phyloP scores from a whole-genome alignment of 2,797 vertebrate genomes.

The Botia kubotai region DNA sequence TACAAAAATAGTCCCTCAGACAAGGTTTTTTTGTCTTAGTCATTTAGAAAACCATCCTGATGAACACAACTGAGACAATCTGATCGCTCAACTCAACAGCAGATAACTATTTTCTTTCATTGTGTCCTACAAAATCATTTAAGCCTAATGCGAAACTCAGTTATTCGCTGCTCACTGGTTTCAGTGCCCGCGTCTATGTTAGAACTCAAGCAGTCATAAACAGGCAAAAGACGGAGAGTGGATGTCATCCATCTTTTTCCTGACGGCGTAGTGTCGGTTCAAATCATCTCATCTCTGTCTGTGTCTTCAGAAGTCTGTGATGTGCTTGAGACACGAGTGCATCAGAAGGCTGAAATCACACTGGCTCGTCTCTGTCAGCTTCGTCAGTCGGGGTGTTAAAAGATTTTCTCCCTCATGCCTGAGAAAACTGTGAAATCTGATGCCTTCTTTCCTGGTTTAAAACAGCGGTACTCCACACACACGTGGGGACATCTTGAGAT shows the following conservation, averaged over 20 bases:
- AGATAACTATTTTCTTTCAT: too few species aligned
- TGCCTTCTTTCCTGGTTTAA: not conserved
- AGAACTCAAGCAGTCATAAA: constrained; percentile 19
- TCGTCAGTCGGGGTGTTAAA: not conserved
- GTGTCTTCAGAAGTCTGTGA: not conserved
- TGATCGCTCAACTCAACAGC: too few species aligned
- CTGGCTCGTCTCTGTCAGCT: not conserved
- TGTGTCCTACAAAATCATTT: too few species aligned
- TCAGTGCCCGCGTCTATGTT: not conserved
- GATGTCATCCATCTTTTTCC: constrained; percentile 31
- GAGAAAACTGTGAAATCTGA: constrained; percentile 15
- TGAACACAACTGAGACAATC: too few species aligned
- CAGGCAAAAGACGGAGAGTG: not conserved
- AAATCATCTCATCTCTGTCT: constrained; percentile 25
- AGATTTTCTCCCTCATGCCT: not conserved
- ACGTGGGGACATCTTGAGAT: too few species aligned
- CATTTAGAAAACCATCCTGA: too few species aligned
- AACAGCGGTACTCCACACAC: not conserved
- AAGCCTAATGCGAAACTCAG: too few species aligned
- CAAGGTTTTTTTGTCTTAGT: too few species aligned
- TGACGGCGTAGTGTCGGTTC: constrained; percentile 13
- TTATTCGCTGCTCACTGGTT: not conserved
- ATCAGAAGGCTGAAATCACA: constrained; percentile 40
- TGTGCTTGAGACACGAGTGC: not conserved
- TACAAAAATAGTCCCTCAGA: too few species aligned